Percentiles rank a stretch among this genome's conserved stretches.
phyloP scores from a whole-genome alignment of 2,888 invertebrate species.

The Epistrophe grossulariae region DNA sequence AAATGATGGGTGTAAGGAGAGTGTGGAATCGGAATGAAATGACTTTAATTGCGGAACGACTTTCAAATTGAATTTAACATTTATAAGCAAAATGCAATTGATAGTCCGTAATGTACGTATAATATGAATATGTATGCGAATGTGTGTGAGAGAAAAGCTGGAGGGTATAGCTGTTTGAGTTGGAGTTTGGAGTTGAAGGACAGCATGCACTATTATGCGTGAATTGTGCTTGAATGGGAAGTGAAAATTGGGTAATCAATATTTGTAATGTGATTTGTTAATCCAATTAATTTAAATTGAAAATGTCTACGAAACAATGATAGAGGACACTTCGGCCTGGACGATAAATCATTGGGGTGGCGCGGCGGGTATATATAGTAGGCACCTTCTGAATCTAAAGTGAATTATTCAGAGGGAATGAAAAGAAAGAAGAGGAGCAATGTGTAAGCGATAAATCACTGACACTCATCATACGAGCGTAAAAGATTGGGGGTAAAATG shows the following conservation, averaged over 20 bases:
- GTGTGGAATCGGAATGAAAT: not conserved
- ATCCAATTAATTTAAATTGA: constrained; percentile 76
- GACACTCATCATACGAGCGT: constrained; percentile 44
- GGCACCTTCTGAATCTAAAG: not conserved
- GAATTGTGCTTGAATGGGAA: constrained; percentile 49
- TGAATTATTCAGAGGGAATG: not conserved
- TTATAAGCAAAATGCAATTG: constrained; percentile 63
- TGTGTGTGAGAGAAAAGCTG: not conserved
- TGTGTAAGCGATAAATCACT: constrained; percentile 71
- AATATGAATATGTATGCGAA: not conserved
- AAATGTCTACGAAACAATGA: constrained; percentile 68
- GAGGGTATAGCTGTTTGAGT: not conserved
- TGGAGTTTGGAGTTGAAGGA: not conserved
- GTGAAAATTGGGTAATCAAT: constrained; percentile 76
- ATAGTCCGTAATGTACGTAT: constrained; percentile 29
- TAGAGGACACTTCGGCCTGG: constrained; percentile 57
- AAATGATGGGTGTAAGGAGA: not conserved
- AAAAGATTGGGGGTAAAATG: not conserved
- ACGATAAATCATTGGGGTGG: constrained; percentile 60
- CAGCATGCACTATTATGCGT: constrained; percentile 25
- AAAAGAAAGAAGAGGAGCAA: constrained; percentile 10
- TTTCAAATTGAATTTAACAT: constrained; percentile 70
- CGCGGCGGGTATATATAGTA: not conserved
- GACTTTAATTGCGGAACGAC: constrained; percentile 66
- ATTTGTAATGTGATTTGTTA: constrained; percentile 76